Evolutionary conservation across 1,140 invertebrate species (phyloP).

Genomic region (Danaus melanippus): DNA sequence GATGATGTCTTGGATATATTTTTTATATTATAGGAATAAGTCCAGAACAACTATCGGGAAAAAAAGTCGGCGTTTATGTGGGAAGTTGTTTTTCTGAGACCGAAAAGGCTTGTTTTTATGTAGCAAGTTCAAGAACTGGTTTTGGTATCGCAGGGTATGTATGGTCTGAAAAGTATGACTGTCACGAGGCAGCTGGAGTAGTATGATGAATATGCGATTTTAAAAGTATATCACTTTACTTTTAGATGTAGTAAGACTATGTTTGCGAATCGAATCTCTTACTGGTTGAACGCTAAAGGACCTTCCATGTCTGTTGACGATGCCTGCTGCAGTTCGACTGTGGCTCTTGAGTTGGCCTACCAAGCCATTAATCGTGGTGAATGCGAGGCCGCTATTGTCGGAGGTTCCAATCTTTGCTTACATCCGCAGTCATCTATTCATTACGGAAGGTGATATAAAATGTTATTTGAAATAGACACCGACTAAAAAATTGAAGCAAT

Average conservation of each 20-base stretch:
- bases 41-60: slow-evolving; percentile 74
- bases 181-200: background rate
- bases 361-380: slow-evolving; percentile 81
- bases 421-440: slow-evolving; percentile 90
- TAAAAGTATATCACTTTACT: background rate
- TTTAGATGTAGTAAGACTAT: slow-evolving; percentile 85
- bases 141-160: slow-evolving; percentile 71
- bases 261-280: slow-evolving; percentile 92
- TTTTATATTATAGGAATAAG: slow-evolving; percentile 73
- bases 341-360: slow-evolving; percentile 88
- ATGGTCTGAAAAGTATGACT: background rate
- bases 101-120: slow-evolving; percentile 78
- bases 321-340: slow-evolving; percentile 91
- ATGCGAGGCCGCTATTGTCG: slow-evolving; percentile 91
- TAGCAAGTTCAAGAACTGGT: slow-evolving; percentile 73
- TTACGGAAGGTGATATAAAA: slow-evolving; percentile 75
- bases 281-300: slow-evolving; percentile 78
- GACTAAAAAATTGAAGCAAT: background rate
- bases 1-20: background rate
- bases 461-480: background rate
- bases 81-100: slow-evolving; percentile 78
- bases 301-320: slow-evolving; percentile 90
- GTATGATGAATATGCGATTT: background rate
- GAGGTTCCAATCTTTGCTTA: slow-evolving; percentile 86
- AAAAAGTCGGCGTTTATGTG: slow-evolving; percentile 79